Evolutionary conservation across 2,113 vertebrate genomes (phyloP), one percentile per base, ranked within the genome.

Genomic region (Silurus glanis): DNA sequence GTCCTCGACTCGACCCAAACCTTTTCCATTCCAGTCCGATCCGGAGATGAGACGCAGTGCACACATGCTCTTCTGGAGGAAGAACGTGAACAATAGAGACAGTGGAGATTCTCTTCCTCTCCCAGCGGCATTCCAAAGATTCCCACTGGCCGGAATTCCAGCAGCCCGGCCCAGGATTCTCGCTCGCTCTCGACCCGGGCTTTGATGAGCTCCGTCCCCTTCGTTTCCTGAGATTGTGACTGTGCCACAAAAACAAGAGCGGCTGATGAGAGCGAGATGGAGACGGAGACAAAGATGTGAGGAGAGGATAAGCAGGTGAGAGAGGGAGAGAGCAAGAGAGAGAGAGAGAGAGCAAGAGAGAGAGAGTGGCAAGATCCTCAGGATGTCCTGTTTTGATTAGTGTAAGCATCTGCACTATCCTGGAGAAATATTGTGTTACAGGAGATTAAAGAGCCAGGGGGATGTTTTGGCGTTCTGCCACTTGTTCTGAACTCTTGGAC

Each of bases 321-420:
- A 86, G 51, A 47, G 80, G 91, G 93, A 92, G 91, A 89, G 89
- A 58, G 69, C 92, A 89, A 91, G 92, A 94, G 93, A 94, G 94
- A 91, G 89, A 92, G 89, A 95, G 92, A 95, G 93, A 37, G 37
- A 37, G 37, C 2, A 2, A 94, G 92, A 93, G 93, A 84, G 93
- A 95, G 95, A 95, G 95, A 93, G 95, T 95, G 96, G 95, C 87
- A 94, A 37, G 80, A 78, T 86, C 95, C 49, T 95, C 97, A 99
- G 98, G 98, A 99, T 98, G 96, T 99, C 98, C 98, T 99, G 98
- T 99, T 98, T 98, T 99, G 97, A 98, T 97, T 96, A 97, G 96
- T 92, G 95, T 96, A 97, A 96, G 96, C 96, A 97, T 98, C 97
- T 96, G 97, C 95, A 94, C 95, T 94, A 95, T 95, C 96, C 95